Evolutionary conservation across 2,888 invertebrate genomes (phyloP), one percentile per base, ranked within the genome.

Genomic region (Ophraella communa): DNA sequence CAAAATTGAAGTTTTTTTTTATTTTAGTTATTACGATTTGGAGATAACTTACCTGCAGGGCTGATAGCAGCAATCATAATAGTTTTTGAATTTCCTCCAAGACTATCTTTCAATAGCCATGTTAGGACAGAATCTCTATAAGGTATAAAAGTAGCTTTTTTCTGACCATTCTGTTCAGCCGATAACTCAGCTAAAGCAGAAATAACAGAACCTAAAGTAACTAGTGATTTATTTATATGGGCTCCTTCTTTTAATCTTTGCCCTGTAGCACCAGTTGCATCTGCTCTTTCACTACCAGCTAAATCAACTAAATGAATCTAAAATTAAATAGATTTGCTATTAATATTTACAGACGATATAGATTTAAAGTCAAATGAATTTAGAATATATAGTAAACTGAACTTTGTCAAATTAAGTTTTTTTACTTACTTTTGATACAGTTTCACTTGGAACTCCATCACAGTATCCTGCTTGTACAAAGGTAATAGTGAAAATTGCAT

Each of bases 31-130:
- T 3, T 21, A 24, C 10, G 51, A 11, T 42, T 35, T n/a, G n/a
- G n/a, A n/a, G n/a, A 55, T 51, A n/a, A 52, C 27, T 65, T 76
- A 79, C 79, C 80, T 58, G 82, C 81, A 11, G 81, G 81, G 80
- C 87, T 87, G 65, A 90, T 89, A 18, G 92, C 92, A 23, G 94
- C 94, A 67, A 95, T 93, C 94, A 95, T 95, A 68, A 94, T 93
- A 0, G 95, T 95, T 81, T 94, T 94, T 10, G 94, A 93, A 83
- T 95, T 95, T 0, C 95, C 94, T 0, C 95, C 95, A 54, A 95
- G 84, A 67, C 93, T 93, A 77, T 95, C 95, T 80, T 94, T 94
- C 5, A 95, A 85, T 60, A 95, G 83, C 94, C 94, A 94, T 2
- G 95, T 95, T 11, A 95, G 86, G 54, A 93, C 93, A 0, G 94